Base-by-base conservation (phyloP, 2,113 vertebrate genomes). In the Leucosticte australis region DNA sequence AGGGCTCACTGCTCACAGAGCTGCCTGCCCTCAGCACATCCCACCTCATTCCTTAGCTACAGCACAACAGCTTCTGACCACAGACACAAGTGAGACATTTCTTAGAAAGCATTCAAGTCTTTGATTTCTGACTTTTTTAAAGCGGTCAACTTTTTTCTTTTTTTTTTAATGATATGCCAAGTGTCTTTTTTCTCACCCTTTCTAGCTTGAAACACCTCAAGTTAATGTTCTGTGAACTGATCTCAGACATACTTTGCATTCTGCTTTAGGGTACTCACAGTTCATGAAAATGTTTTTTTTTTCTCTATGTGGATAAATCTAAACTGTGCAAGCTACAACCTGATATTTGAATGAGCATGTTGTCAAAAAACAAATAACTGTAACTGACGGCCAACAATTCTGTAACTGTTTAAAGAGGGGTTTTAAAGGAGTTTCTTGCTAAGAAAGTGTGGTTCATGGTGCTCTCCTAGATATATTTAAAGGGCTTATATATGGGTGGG, bases 1-100 rank as follows among this genome's bases (percentile, higher is more conserved):
- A 19, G 37, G 39, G 53, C 11, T 60, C 27, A 1, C 16, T 21
- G 22, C 74, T 62, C 82, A 7, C 9, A 6, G 42, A 10, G 37
- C n/a, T 56, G 26, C 9, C 28, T 4, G 1, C 0, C 0, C 2
- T 4, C 27, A 1, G 3, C 52, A 63, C 8, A 10, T 10, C 26
- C 55, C 33, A 57, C 57, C 59, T 47, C 33, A 41, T 4, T 53
- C 63, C 74, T 44, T 22, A 37, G 30, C 12, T 6, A 13, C 3
- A 65, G 44, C 22, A 31, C 73, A 53, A 20, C 31, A 18, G 10
- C 13, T 49, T 47, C 44, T 49, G 70, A 22, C 65, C 59, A 52
- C 7, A 42, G 7, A n/a, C 70, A 49, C 15, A 2, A 12, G 24
- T 11, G n/a, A 67, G 15, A 17, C 44, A 2, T 64, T 78, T 27